Evolutionary conservation across 2,888 invertebrate genomes (phyloP).

Genomic region (Melolontha melolontha): DNA sequence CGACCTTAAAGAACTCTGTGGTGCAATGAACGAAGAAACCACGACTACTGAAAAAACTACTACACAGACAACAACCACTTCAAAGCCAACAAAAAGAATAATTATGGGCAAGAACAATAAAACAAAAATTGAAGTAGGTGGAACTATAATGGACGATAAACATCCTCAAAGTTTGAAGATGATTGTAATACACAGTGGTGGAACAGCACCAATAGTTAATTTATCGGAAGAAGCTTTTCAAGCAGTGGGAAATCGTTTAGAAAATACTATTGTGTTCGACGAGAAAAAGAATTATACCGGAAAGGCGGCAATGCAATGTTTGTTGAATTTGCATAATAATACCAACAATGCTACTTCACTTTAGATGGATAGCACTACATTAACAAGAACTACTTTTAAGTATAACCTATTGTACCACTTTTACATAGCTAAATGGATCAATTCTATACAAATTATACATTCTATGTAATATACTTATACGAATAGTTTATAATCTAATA

Average conservation of each 20-base stretch:
- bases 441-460: slow-evolving; percentile 5
- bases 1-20: slow-evolving; percentile 12
- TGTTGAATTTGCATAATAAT: slow-evolving; percentile 11
- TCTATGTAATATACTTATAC: neutral
- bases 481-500: too few relatives aligned
- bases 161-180: slow-evolving; percentile 19
- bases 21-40: neutral
- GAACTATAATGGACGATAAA: slow-evolving; percentile 15
- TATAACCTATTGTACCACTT: neutral
- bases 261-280: slow-evolving; percentile 21
- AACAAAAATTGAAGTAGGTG: slow-evolving; percentile 17
- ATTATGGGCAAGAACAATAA: neutral
- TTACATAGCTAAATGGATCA: neutral
- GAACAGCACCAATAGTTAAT: slow-evolving; percentile 9
- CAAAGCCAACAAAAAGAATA: neutral
- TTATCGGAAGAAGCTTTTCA: slow-evolving; percentile 23
- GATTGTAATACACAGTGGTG: slow-evolving; percentile 17
- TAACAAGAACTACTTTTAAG: neutral
- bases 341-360: neutral
- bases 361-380: neutral
- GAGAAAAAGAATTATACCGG: slow-evolving; percentile 25
- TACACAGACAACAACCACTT: neutral
- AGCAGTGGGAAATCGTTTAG: slow-evolving; percentile 19
- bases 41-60: neutral
- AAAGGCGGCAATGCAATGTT: slow-evolving; percentile 22